Base-by-base conservation (phyloP, 2,113 vertebrate species). In the Bubo scandiacus region DNA sequence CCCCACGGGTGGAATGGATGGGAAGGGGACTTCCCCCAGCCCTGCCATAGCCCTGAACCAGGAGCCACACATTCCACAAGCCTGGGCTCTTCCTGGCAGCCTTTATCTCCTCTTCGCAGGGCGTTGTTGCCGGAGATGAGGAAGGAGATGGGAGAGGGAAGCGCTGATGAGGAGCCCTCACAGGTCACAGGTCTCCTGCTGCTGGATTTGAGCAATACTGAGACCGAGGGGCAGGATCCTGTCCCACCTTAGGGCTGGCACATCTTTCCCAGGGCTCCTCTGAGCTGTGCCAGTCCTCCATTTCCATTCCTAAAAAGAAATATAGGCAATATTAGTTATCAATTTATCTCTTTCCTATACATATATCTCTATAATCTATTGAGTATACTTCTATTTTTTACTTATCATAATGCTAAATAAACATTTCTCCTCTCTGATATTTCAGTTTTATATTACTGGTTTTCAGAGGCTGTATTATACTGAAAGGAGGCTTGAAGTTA, bases 131-230 rank as follows among this genome's bases (percentile, higher is more conserved):
- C 0, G 3, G 22, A 59, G 40, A 14, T 38, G 65, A 90, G 68
- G 82, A 92, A 85, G 86, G 51, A 70, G 89, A 21, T 73, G 73
- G 68, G 49, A 78, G 63, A 78, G 40, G 68, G 73, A 81, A 78
- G 25, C 14, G 78, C 49, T 78, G 91, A 23, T 59, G 73, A 70
- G 16, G 65, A 92, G 27, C 49, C 47, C 63, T 55, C 51, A 0
- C 52, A 27, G 86, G 55, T 75, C 67, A 22, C 54, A 23, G 29
- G 18, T 58, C 57, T 45, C 25, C 34, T 34, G 20, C 29, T 81
- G 6, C 23, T 40, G 51, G 22, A 29, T 21, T 27, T 34, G 47
- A 51, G 78, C 54, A 73, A 3, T 12, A 0, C 32, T 0, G 18
- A 42, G 54, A 55, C 6, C 54, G 29, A 5, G 45, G 23, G 13